A percentile compares a stretch with the other conserved stretches of the same genome.
phyloP scores from a whole-genome alignment of 2,113 vertebrate species.

The Microtus richardsoni region DNA sequence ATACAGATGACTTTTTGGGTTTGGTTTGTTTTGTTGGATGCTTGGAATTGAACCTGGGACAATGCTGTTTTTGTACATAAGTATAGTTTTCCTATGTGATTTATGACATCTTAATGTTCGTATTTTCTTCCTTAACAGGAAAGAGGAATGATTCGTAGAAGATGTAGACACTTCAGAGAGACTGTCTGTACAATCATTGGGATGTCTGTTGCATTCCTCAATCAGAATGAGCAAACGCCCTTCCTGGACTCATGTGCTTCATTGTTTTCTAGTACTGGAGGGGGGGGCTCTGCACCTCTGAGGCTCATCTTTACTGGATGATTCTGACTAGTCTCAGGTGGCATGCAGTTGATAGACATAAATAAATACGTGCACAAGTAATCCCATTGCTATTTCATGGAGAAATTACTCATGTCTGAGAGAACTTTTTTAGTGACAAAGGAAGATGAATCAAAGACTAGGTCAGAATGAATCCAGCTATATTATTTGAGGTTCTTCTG shows the following conservation, averaged over 20 bases:
- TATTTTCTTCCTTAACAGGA: slow-evolving; percentile 68
- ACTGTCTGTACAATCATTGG: neutral
- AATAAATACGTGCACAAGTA: slow-evolving; percentile 26
- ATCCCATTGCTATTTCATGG: neutral
- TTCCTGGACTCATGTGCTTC: neutral
- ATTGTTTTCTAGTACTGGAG: neutral
- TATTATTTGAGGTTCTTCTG: neutral
- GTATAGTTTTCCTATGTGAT: neutral
- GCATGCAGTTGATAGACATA: neutral
- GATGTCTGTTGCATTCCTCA: neutral
- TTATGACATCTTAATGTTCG: neutral
- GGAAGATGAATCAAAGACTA: slow-evolving; percentile 13
- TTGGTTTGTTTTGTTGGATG: neutral
- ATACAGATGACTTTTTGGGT: neutral
- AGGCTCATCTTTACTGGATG: neutral
- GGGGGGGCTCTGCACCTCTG: neutral
- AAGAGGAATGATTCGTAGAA: neutral
- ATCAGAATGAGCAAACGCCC: neutral
- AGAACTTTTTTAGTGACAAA: neutral
- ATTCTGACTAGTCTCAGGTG: neutral
- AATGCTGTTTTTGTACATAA: neutral
- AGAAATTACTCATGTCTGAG: neutral
- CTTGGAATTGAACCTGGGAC: neutral
- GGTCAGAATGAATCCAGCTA: neutral
- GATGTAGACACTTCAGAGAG: neutral